Base-by-base conservation (phyloP, 1,140 invertebrate species). In the Carposina sasakii region DNA sequence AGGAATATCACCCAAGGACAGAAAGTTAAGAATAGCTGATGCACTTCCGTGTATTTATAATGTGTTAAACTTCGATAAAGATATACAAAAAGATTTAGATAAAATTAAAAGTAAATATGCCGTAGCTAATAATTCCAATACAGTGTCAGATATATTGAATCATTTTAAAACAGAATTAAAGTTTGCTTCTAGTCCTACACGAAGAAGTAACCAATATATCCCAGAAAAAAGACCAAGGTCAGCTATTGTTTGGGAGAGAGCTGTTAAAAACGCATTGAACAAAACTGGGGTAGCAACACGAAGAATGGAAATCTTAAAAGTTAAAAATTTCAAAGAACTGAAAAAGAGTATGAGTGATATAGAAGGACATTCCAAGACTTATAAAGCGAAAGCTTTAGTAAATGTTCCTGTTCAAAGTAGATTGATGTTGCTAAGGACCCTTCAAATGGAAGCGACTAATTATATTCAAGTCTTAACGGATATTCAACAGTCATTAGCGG, bases 1-100 rank as follows among this genome's bases (percentile, higher is more conserved):
- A 34, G 66, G 67, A 2, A 41, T 54, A 19, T 45, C 45, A 21
- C 24, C 48, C 4, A 60, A 60, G 46, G 60, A 45, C 19, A 60
- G 44, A 20, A 37, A 71, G 17, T 51, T 74, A 17, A 65, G 69
- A 26, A 61, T 83, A 34, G 48, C 54, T 3, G 67, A 81, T 36
- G 61, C 57, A 0, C 43, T 83, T 26, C 79, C 79, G 20, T 83
- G 79, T 43, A 67, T 83, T 30, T 72, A 67, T 48, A 73, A 75
- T 47, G 55, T 76, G 21, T 52, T 83, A 10, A 74, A 72, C 47
- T 20, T 43, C 12, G 59, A 57, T 22, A 52, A 64, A 34, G 36
- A 28, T n/a, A 28, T 36, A 30, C 47, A 56, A 24, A 33, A n/a
- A 28, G 41, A 20, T 37, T n/a, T 10, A 44, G 50, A 36, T 44